Percentiles rank a stretch among this genome's conserved stretches.
phyloP scores from a whole-genome alignment of 1,140 invertebrate species.

The Ylistrum balloti region DNA sequence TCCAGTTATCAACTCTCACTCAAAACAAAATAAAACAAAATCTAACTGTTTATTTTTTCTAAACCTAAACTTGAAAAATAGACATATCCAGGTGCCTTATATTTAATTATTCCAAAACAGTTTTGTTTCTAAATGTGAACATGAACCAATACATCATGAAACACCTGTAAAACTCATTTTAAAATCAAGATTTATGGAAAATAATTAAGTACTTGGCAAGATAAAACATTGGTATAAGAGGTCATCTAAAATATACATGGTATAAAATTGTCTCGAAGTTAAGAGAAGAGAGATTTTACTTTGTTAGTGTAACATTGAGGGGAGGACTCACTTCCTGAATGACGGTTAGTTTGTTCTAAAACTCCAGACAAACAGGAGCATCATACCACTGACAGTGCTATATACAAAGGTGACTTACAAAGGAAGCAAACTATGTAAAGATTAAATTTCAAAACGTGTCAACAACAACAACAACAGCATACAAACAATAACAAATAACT shows the following conservation, averaged over 20 bases:
- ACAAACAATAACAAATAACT: conserved; percentile 6
- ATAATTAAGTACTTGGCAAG: too few relatives aligned
- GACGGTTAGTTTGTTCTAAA: neutral
- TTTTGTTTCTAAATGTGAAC: neutral
- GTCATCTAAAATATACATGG: too few relatives aligned
- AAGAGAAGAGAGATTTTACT: too few relatives aligned
- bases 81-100: neutral
- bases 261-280: too few relatives aligned
- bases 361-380: neutral
- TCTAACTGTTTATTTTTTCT: neutral
- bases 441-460: neutral
- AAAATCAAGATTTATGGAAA: too few relatives aligned
- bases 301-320: too few relatives aligned
- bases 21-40: neutral
- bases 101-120: neutral
- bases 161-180: too few relatives aligned
- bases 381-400: neutral
- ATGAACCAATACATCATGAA: too few relatives aligned
- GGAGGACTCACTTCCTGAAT: too few relatives aligned
- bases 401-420: neutral
- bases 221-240: too few relatives aligned
- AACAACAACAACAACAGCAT: neutral
- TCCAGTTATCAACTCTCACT: neutral
- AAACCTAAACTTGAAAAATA: neutral
- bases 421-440: neutral